A percentile compares a stretch with the other conserved stretches of the same genome.
Conservation (phyloP, 1,140 invertebrate genomes). For the Sipha flava region DNA sequence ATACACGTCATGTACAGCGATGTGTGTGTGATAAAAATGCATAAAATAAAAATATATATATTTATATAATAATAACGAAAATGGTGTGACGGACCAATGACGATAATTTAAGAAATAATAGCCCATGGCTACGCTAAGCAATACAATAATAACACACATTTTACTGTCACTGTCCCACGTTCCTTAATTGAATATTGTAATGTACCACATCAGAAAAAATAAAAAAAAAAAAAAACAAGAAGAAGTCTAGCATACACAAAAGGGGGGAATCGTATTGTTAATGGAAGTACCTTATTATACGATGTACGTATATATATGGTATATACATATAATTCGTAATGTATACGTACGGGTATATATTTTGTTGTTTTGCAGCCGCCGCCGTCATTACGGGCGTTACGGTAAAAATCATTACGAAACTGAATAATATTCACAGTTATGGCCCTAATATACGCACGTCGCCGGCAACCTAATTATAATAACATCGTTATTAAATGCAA, state of each 20-base stretch:
- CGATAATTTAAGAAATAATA: constrained; percentile 16
- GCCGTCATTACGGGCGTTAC: not conserved
- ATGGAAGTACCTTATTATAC: not conserved
- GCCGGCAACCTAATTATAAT: too few relatives aligned
- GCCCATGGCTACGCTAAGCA: not conserved
- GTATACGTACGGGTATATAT: not conserved
- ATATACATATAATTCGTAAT: not conserved
- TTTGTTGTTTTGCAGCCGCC: not conserved
- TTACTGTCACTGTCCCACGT: constrained; percentile 28
- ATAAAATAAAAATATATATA: not conserved
- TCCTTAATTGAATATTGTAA: constrained; percentile 32
- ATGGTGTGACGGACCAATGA: not conserved
- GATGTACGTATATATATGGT: not conserved
- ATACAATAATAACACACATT: not conserved
- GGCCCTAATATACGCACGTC: too few relatives aligned
- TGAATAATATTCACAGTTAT: constrained; percentile 14
- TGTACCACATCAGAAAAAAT: not conserved
- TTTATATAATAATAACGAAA: too few relatives aligned
- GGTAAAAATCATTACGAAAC: not conserved
- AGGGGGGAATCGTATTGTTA: not conserved
- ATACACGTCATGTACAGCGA: not conserved
- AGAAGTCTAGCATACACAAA: not conserved
- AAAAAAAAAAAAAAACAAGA: not conserved
- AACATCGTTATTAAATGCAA: too few relatives aligned
- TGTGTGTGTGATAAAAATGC: not conserved